Base-by-base conservation (phyloP, 2,113 vertebrate genomes). In the Equus przewalskii region DNA sequence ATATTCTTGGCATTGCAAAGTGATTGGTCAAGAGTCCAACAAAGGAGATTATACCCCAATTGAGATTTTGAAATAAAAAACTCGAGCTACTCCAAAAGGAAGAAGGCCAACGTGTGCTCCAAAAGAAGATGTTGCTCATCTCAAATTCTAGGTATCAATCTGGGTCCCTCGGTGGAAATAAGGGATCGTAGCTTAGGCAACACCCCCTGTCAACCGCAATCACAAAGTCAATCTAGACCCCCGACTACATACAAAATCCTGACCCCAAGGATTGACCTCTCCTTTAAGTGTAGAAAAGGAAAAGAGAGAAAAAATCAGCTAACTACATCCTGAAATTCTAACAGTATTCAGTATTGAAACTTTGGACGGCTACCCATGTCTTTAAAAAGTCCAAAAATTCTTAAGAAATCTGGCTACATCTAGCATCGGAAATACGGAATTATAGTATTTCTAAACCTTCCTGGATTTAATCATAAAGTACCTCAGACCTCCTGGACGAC, bases 1-100 rank as follows among this genome's bases (percentile, higher is more conserved):
- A 83, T 92, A 28, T 92, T 85, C 82, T 94, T 7, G 3, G 96
- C 78, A 80, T 96, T 97, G 18, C 0, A 95, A 91, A 96, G 91
- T 54, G 41, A 97, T 96, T 97, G 92, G 82, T 88, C 85, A 85
- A 96, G 82, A 51, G 6, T 18, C 7, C 82, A 93, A 81, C 36
- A 94, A 76, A 96, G 69, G 51, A 97, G 97, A 92, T 83, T 64
- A 91, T 12, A 11, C 65, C 12, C 14, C 83, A 96, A 96, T 33
- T 81, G 56, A 87, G 15, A 51, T 83, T 97, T 60, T 86, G 46
- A 88, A 86, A 89, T 80, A 44, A 65, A 82, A 89, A 92, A 18
- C n/a, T 89, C 56, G 72, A 95, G 36, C 33, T 94, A 72, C 41
- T 91, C n/a, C 51, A 80, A 84, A 94, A 96, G 51, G 58, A 84